Evolutionary conservation across 2,888 invertebrate genomes (phyloP), one percentile per base, ranked within the genome.

Genomic region (Cryptocephalus moraei): DNA sequence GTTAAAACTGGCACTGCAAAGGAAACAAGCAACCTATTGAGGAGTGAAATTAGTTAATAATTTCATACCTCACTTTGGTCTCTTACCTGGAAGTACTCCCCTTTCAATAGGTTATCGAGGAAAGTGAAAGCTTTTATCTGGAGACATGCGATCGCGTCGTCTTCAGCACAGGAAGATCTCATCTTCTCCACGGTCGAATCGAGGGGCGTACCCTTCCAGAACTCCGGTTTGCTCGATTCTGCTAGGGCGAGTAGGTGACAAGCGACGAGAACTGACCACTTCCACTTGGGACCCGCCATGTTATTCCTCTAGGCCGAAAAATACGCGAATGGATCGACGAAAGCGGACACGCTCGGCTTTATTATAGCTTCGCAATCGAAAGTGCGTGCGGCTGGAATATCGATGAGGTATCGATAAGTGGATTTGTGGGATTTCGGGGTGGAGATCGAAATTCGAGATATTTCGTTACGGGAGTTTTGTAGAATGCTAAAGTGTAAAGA

Each of bases 111-210:
- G 61, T 81, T 82, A 70, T 88, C 86, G 68, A 61, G 51, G 49
- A 61, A 59, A 6, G 52, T 81, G 75, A 89, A 81, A 53, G 87
- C 84, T 68, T 86, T 86, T 75, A 81, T 85, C 70, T 89, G 88
- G 71, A 89, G 81, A 72, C 90, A 90, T 54, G 87, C 82, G 48
- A 87, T 77, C 13, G 85, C 82, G 67, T 88, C 87, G 58, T 82
- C 82, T 58, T 84, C 83, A 38, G 79, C 76, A 68, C 89, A 90
- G 63, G 84, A 81, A 47, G 76, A 76, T 63, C 82, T 79, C 76
- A 86, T 85, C 70, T 86, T 85, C 62, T 84, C 84, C 42, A 88
- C 51, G 39, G 53, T 56, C 45, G 78, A 74, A 62, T 86, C 83
- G 76, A 87, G 78, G 57, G 81, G 77, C 11, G 82, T 81, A 51